Base-by-base conservation (phyloP, 2,888 invertebrate species). In the Chalcis sispes region DNA sequence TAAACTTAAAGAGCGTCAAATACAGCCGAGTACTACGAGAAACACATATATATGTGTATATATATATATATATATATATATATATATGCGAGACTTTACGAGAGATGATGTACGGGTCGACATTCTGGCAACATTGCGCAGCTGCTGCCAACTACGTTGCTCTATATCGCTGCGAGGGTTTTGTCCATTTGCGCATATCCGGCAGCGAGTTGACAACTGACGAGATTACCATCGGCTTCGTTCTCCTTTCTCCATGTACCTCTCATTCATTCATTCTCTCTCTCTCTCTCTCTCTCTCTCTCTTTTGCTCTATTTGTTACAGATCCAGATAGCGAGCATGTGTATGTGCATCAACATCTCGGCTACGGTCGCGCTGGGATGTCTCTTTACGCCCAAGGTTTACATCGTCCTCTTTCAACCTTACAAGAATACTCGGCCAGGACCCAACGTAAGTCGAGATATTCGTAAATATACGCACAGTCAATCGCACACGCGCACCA, bases 351-450 rank as follows among this genome's bases (percentile, higher is more conserved):
- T 95, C 78, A 94, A 93, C 84, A 92, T 95, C 81, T 94, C 94
- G 83, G 94, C 94, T 58, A 93, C 94, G 0, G 94, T 94, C 8
- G 93, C 93, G 1, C 90, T 95, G 25, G 92, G 93, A 66, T 95
- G 95, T 83, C 90, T 95, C 48, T 94, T 95, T 86, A 92, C 93
- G 0, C 94, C 94, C 1, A 95, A 95, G 88, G 91, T 95, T 25
- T 95, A 95, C 88, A 91, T 95, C 79, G 93, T 95, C 15, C 89
- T 95, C 13, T 94, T 94, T 84, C 94, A 95, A 86, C 95, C 95
- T 0, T 93, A 94, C 87, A 95, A 95, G 86, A 95, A 95, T 85
- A 93, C 94, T 1, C 91, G 94, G 5, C 91, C 91, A 79, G 90
- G 89, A 8, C 86, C 85, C 42, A 90, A 90, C 78, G 89, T 90